These are phyloP conservation scores for Thamnaconus septentrionalis DNA, from an alignment of 2,113 vertebrate genomes.

Conservation along the genomic window DNA sequence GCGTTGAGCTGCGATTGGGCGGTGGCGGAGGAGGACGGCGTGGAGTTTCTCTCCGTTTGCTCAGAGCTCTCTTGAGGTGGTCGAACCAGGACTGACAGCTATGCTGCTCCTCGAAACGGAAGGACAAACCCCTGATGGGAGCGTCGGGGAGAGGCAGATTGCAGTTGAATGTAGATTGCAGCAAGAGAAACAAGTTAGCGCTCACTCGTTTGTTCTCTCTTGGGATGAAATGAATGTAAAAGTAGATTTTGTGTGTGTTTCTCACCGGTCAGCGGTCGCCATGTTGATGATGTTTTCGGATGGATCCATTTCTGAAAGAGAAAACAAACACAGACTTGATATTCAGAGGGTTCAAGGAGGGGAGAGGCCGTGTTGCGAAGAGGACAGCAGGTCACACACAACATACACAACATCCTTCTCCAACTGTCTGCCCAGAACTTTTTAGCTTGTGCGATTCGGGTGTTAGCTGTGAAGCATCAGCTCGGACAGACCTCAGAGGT, in stretches of 20 bases:
- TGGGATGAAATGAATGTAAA: too few species aligned
- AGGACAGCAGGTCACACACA: too few species aligned
- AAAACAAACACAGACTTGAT: not conserved
- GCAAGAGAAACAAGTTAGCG: too few species aligned
- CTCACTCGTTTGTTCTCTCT: too few species aligned
- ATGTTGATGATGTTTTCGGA: slow-evolving; percentile 53
- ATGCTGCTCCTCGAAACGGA: slow-evolving; percentile 65
- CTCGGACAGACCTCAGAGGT: too few species aligned
- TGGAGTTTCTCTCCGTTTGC: slow-evolving; percentile 13
- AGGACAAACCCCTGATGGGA: slow-evolving; percentile 51
- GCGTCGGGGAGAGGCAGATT: not conserved
- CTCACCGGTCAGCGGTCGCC: slow-evolving; percentile 43
- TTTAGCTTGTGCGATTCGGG: too few species aligned
- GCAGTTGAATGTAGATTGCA: too few species aligned
- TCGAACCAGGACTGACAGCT: slow-evolving; percentile 68
- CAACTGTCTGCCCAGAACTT: too few species aligned
- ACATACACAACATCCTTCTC: too few species aligned
- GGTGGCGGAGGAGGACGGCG: not conserved
- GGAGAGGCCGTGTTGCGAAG: too few species aligned
- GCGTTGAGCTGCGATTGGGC: slow-evolving; percentile 7
- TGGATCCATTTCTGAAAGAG: slow-evolving; percentile 32
- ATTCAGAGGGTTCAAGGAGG: too few species aligned
- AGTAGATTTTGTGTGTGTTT: not conserved
- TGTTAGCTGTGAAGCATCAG: too few species aligned
- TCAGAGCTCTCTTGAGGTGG: slow-evolving; percentile 48